A percentile compares a stretch with the other conserved stretches of the same genome.
These are phyloP conservation scores for Sitta europaea DNA, from an alignment of 2,113 vertebrate species.

Conservation along the genomic window DNA sequence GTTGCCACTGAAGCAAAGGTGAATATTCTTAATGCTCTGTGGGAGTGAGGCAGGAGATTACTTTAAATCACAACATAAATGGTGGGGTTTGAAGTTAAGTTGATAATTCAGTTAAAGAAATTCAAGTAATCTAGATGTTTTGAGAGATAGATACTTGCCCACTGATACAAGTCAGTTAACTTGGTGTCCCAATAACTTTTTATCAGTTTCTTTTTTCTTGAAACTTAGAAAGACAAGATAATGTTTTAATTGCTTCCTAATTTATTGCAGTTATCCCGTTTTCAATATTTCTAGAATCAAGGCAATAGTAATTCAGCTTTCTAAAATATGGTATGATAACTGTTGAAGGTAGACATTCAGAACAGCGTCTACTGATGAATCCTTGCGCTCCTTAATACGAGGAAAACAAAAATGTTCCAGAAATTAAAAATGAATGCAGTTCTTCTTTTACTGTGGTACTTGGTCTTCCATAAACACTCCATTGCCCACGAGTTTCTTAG, in stretches of 20 bases:
- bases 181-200: neutral
- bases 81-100: neutral
- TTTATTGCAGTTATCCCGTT: neutral
- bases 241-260: neutral
- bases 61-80: neutral
- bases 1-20: neutral
- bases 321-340: neutral
- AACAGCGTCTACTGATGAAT: neutral
- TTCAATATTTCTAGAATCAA: neutral
- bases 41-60: neutral
- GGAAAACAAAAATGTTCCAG: neutral
- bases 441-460: neutral
- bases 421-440: neutral
- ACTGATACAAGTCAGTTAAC: neutral
- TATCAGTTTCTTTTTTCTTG: neutral
- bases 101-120: neutral
- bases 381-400: neutral
- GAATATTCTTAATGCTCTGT: neutral
- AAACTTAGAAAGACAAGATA: neutral
- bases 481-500: neutral
- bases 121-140: neutral
- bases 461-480: neutral
- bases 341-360: neutral
- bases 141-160: neutral
- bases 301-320: neutral